Evolutionary conservation across 2,888 invertebrate species (phyloP), one percentile per base, ranked within the genome.

Genomic region (Unio pictorum): DNA sequence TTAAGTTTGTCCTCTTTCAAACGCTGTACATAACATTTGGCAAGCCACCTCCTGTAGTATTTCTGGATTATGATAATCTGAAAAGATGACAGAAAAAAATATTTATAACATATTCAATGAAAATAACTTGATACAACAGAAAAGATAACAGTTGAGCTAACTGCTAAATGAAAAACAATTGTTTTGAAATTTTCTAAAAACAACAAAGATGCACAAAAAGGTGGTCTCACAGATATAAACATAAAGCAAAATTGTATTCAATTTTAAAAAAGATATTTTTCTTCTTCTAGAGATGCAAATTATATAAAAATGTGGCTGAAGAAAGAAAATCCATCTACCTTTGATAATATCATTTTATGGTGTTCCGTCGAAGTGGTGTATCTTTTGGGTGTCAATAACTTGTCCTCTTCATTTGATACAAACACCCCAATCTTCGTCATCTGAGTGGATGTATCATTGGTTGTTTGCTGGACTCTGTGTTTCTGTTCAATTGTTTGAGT

Each of bases 391-490:
- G 78, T 76, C 6, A 90, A 26, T n/a, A 90, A 72, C 74, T 87
- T 89, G 73, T 90, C 90, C 17, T 80, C 71, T 59, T 82, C 76
- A 63, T 85, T 87, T n/a, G 87, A 84, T 17, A 91, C 84, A 75
- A 81, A 90, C 5, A 89, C 86, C 5, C 90, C 90, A 45, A 90
- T 86, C 68, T 86, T 86, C 6, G 90, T 90, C 90, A 91, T 90
- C 79, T 91, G 91, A 26, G 90, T 91, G 56, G 87, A 83, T 54
- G 84, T 89, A 66, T 87, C 85, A 61, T 89, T 87, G 30, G 82
- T 81, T 1, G 90, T 90, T 79, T 91, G 90, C 74, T 89, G 89
- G 5, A 74, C 73, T 6, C 75, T 72, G 67, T 88, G 87, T 26
- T 74, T 78, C 71, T 87, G 84, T 66, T 89, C 83, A 5, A 83